A percentile compares a stretch with the other conserved stretches of the same genome.
Conservation (phyloP, 2,888 invertebrate species). For the Drosophila emarginata region DNA sequence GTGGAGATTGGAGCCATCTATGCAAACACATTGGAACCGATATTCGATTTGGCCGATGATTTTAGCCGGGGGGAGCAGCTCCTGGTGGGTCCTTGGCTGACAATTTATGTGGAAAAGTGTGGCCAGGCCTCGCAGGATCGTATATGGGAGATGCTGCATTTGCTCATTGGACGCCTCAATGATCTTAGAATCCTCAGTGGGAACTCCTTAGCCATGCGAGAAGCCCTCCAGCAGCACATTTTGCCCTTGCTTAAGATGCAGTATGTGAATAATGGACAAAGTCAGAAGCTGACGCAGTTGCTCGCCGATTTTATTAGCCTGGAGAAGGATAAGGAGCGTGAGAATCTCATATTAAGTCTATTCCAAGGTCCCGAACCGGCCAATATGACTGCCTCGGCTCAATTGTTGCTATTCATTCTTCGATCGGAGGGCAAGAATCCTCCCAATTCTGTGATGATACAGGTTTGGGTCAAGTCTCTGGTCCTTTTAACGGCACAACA, state of each 20-base stretch:
- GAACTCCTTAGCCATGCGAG: constrained; percentile 49
- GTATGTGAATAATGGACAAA: constrained; percentile 69
- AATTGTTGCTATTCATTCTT: constrained; percentile 66
- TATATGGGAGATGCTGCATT: constrained; percentile 76
- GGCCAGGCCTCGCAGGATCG: constrained; percentile 80
- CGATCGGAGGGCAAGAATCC: constrained; percentile 48
- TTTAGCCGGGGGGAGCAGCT: constrained; percentile 78
- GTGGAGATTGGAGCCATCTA: constrained; percentile 72
- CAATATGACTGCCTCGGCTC: constrained; percentile 73
- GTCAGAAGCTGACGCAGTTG: constrained; percentile 76
- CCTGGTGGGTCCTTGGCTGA: constrained; percentile 80
- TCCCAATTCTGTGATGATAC: constrained; percentile 65
- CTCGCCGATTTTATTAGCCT: constrained; percentile 76
- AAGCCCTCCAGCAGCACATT: constrained; percentile 76
- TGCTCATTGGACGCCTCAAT: constrained; percentile 70
- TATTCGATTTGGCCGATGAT: constrained; percentile 74
- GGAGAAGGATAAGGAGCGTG: constrained; percentile 52
- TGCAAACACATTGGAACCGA: constrained; percentile 70
- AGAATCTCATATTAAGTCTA: constrained; percentile 61
- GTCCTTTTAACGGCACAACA: constrained; percentile 78
- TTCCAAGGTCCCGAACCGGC: constrained; percentile 69
- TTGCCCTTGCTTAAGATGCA: constrained; percentile 79
- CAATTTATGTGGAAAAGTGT: constrained; percentile 77
- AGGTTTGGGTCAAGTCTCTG: constrained; percentile 80
- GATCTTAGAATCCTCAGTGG: not conserved